Evolutionary conservation across 2,797 vertebrate genomes (phyloP).

Genomic region (Falco columbarius): DNA sequence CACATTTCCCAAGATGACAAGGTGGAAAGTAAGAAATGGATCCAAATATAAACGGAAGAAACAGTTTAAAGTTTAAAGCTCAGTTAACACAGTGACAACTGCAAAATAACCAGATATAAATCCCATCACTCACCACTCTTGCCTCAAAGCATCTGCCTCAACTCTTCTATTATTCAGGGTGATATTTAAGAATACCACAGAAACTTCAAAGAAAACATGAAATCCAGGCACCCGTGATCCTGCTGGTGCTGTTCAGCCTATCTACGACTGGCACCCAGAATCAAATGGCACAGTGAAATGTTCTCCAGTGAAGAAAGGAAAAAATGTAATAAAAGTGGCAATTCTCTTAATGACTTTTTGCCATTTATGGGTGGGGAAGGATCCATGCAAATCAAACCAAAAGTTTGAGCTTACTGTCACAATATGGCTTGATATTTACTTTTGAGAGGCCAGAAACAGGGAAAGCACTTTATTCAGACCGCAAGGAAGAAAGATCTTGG

Average conservation of each 20-base stretch:
- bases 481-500: background rate
- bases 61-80: background rate
- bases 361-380: background rate
- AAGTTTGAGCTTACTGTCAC: background rate
- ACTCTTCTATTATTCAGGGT: background rate
- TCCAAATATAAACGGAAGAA: background rate
- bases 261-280: background rate
- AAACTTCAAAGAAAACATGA: background rate
- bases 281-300: background rate
- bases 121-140: background rate
- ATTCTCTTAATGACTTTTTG: background rate
- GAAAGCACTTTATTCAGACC: conserved; percentile 13
- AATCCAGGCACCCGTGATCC: background rate
- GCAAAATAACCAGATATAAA: background rate
- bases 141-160: background rate
- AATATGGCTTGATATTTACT: background rate
- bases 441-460: background rate
- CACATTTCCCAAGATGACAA: background rate
- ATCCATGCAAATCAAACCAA: background rate
- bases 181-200: background rate
- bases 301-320: background rate
- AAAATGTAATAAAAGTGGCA: background rate
- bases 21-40: background rate
- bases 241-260: background rate
- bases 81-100: background rate